Evolutionary conservation across 2,888 invertebrate genomes (phyloP).

Genomic region (Dexiosoma caninum): DNA sequence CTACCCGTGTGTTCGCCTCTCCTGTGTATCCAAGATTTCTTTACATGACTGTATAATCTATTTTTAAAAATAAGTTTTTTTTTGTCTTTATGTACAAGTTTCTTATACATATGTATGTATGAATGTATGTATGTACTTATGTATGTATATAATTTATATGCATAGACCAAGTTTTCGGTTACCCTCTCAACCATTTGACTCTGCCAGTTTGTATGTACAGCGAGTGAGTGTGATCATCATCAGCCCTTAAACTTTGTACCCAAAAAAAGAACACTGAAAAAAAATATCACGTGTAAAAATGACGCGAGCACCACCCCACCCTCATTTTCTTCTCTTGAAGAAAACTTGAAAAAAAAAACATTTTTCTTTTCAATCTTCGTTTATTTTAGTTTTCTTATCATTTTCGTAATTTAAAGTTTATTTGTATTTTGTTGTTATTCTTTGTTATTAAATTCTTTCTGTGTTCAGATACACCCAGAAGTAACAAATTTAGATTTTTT

Average conservation of each 20-base stretch:
- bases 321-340: background rate
- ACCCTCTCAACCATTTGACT: background rate
- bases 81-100: too few species aligned
- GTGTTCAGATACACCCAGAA: background rate
- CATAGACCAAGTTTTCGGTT: background rate
- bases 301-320: background rate
- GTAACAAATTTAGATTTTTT: background rate
- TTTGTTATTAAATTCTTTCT: background rate
- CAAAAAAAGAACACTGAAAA: too few species aligned
- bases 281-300: background rate
- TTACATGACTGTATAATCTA: constrained; percentile 4
- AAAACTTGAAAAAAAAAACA: background rate
- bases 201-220: background rate
- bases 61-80: too few species aligned
- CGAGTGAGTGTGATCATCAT: background rate
- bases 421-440: background rate
- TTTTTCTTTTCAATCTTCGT: background rate
- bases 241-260: background rate
- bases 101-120: background rate
- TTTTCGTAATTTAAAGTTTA: background rate
- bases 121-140: background rate
- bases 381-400: constrained; percentile 2
- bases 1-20: too few species aligned
- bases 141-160: background rate
- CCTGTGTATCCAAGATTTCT: too few species aligned